Percentiles rank a stretch among this genome's conserved stretches.
Evolutionary conservation across 2,113 vertebrate genomes (phyloP).

Genomic region (Hydrochoerus hydrochaeris): DNA sequence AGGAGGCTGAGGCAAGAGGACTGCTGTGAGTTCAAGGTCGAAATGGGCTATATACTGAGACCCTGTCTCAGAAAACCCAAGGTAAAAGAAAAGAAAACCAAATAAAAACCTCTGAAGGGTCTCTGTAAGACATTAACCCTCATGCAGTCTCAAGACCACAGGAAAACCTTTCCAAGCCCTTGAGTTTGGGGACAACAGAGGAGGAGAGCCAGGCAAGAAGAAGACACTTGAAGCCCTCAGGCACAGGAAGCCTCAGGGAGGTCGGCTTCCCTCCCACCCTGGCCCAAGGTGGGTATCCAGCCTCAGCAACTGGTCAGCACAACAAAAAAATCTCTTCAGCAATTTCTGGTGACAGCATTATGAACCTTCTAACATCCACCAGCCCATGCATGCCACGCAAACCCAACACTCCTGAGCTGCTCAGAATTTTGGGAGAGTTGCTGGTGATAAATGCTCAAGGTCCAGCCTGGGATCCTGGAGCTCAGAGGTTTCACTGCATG

Average conservation of each 20-base stretch:
- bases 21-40: neutral
- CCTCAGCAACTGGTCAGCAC: neutral
- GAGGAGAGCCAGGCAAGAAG: neutral
- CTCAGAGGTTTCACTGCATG: neutral
- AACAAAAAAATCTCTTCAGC: too few relatives aligned
- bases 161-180: neutral
- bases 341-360: rapidly evolving
- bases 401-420: rapidly evolving
- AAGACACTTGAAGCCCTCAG: neutral
- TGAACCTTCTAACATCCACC: rapidly evolving
- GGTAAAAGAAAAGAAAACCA: neutral
- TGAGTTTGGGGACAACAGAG: neutral
- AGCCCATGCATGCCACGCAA: rapidly evolving
- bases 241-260: neutral
- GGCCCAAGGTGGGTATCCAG: neutral
- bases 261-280: rapidly evolving
- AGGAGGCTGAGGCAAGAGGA: neutral
- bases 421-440: neutral
- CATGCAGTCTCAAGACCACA: neutral
- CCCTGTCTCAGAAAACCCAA: neutral
- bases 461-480: neutral
- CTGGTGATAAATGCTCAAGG: rapidly evolving
- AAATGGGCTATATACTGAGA: neutral
- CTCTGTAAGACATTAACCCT: neutral
- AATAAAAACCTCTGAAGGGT: neutral